Evolutionary conservation across 2,888 invertebrate species (phyloP), one percentile per base, ranked within the genome.

Genomic region (Anagyrus pseudococci): DNA sequence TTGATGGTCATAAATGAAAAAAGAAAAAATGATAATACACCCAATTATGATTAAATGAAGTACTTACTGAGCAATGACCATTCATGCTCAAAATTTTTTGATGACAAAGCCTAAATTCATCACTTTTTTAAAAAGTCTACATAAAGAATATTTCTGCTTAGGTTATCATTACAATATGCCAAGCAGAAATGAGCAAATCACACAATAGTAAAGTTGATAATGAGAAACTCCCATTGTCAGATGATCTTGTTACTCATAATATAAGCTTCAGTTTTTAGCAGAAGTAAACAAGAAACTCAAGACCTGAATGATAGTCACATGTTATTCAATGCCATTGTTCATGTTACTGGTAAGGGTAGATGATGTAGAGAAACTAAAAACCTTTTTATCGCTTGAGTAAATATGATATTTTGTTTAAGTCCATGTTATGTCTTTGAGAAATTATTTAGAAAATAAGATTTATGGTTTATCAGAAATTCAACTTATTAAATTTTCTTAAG

Each of bases 11-110:
- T 8, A 43, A 43, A 8, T 17, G 17, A 8, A 19, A 43, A 4
- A 19, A 4, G 7, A 43, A 4, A 17, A 8, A 17, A 43, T 43
- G 33, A 53, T 26, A 20, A 50, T 29, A 40, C 4, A 15, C 7
- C 23, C 20, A 15, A 13, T 40, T 29, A 17, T 22, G 19, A 43
- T 56, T 37, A 4, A 41, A 15, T n/a, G 0, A 20, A 52, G 26
- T 62, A 61, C 43, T 64, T n/a, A 66, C 52, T 47, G 41, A 47
- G 50, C 46, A 52, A 1, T 8, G 33, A 59, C 33, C 33, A 48
- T 26, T 63, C 56, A 63, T 58, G 13, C n/a, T 58, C 23, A 29
- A 49, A 46, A 33, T 54, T 49, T 63, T 6, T 44, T 50, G 6
- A 22, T 20, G 25, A 49, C 46, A 49, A 10, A 22, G 25, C 4